These are phyloP conservation scores for Tachina grossa DNA, from an alignment of 2,888 invertebrate genomes.

Conservation along the genomic window DNA sequence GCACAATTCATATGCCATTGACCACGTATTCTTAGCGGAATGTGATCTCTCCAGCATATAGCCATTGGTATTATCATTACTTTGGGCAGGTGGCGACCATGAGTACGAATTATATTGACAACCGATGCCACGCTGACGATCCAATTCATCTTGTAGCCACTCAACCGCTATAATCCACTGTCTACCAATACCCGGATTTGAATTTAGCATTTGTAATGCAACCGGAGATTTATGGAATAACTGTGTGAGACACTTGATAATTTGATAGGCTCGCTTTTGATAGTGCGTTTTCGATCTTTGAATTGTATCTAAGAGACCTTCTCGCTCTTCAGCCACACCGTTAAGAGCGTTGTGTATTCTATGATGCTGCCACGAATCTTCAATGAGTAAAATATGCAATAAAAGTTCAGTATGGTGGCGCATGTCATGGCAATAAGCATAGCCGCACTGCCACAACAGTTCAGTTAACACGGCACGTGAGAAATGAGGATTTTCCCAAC, in stretches of 20 bases:
- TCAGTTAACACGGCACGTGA: conserved; percentile 94
- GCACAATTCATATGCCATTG: conserved; percentile 89
- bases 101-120: conserved; percentile 90
- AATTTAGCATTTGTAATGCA: conserved; percentile 91
- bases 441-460: conserved; percentile 93
- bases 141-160: conserved; percentile 97
- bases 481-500: conserved; percentile 98
- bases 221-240: conserved; percentile 93
- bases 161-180: conserved; percentile 95
- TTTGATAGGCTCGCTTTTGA: conserved; percentile 98
- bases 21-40: conserved; percentile 94
- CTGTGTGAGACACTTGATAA: conserved; percentile 96
- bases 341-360: conserved; percentile 96
- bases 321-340: conserved; percentile 92
- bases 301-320: conserved; percentile 96
- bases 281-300: conserved; percentile 96
- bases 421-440: conserved; percentile 96
- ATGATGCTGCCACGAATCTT: conserved; percentile 98
- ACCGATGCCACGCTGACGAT: conserved; percentile 85
- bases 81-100: conserved; percentile 97
- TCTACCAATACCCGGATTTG: conserved; percentile 90
- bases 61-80: conserved; percentile 97
- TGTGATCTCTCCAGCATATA: conserved; percentile 97
- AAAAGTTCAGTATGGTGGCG: conserved; percentile 95
- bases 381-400: conserved; percentile 92